Evolutionary conservation across 2,113 vertebrate genomes (phyloP), one percentile per base, ranked within the genome.

Genomic region (Cyanoderma ruficeps): DNA sequence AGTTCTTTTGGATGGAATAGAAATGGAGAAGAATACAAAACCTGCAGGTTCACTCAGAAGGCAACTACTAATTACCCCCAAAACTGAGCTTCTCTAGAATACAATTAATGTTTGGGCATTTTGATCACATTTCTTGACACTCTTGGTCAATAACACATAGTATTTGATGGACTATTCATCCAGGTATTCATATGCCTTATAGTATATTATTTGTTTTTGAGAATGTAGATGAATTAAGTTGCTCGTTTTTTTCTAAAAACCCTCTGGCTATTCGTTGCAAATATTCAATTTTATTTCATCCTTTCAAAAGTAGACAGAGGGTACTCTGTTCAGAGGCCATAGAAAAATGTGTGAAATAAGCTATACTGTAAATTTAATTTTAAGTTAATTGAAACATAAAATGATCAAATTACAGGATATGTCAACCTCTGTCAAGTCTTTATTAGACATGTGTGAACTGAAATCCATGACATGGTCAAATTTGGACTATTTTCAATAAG

Each of bases 371-470:
- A 81, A 87, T 79, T 95, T 95, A 8, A 84, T 89, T 92, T 87
- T 68, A 87, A 76, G 25, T 67, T 92, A 95, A 94, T 93, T 89
- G 69, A 89, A 94, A 87, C 46, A 70, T 92, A 84, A 92, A 92
- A n/a, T 78, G 35, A 84, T 75, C 91, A 75, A 78, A 71, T 90
- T 87, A 87, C 3, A 7, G 69, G 74, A 47, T 86, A 56, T 1
- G 0, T 92, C 77, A 82, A 87, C 56, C 82, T 79, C 55, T 79
- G 55, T 82, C 78, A 91, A 76, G 31, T 5, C 41, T 79, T 71
- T 94, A 82, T 56, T 68, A 65, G 69, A 60, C 37, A 6, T 46
- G 46, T 21, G n/a, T 71, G 91, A 94, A 81, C 72, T 47, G 35
- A 92, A 80, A 90, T 28, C 25, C 28, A 15, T 53, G 23, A 81